Percentiles rank a stretch among this genome's conserved stretches.
Evolutionary conservation across 2,888 invertebrate species (phyloP).

Genomic region (Allolobophora icterica): DNA sequence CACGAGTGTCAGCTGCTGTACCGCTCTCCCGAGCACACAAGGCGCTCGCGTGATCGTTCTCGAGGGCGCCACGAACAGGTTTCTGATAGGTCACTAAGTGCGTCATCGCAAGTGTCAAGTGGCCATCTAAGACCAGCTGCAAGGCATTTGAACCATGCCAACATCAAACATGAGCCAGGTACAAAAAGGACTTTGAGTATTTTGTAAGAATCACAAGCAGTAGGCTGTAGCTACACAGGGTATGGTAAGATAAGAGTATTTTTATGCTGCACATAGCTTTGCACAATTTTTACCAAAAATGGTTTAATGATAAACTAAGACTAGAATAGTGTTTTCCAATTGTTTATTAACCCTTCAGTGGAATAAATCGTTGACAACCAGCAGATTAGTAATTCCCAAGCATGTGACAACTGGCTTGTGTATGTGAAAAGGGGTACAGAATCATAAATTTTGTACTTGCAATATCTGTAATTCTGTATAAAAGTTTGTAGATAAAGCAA

Average conservation of each 20-base stretch:
- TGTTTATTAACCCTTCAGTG: neutral
- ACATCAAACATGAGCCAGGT: slow-evolving; percentile 17
- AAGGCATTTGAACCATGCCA: slow-evolving; percentile 11
- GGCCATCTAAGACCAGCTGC: neutral
- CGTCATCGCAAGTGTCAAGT: slow-evolving; percentile 21
- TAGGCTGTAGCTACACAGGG: neutral
- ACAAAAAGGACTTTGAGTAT: neutral
- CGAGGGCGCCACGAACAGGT: slow-evolving; percentile 19
- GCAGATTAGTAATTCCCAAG: too few species aligned
- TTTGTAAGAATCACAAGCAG: neutral
- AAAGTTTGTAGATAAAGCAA: too few species aligned
- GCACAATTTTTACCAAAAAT: neutral
- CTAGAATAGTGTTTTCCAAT: neutral
- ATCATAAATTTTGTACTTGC: too few species aligned
- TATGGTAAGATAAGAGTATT: neutral
- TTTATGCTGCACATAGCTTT: neutral
- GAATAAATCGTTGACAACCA: too few species aligned
- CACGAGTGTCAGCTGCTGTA: slow-evolving; percentile 36
- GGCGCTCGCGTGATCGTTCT: slow-evolving; percentile 21
- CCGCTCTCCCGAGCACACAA: slow-evolving; percentile 31
- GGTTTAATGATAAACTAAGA: neutral
- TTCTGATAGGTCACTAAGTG: slow-evolving; percentile 22
- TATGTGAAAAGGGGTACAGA: too few species aligned
- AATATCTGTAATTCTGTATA: too few species aligned
- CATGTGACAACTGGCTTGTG: too few species aligned